Conservation (phyloP, 2,888 invertebrate species). For the Melanotus villosus region DNA sequence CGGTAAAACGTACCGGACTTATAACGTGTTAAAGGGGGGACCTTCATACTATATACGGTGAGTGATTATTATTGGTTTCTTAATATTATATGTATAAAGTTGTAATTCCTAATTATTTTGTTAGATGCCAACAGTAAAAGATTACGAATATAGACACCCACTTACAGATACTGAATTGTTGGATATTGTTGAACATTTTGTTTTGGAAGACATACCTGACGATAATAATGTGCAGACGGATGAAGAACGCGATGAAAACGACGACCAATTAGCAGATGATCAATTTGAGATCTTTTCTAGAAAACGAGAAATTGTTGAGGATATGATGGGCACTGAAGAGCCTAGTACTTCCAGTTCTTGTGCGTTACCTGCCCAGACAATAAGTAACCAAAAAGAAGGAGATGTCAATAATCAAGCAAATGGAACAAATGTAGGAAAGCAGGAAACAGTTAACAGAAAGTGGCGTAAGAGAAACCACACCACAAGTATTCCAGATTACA, state of each 20-base stretch:
- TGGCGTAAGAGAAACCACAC: constrained; percentile 5
- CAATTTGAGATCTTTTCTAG: constrained; percentile 3
- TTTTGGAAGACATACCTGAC: constrained; percentile 1
- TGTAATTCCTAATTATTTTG: too few species aligned
- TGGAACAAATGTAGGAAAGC: not conserved
- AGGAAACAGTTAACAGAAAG: constrained; percentile 1
- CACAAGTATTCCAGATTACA: constrained; percentile 12
- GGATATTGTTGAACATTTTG: not conserved
- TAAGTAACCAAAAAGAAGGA: not conserved
- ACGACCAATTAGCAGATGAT: not conserved
- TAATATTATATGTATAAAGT: too few species aligned
- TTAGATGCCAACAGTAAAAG: too few species aligned
- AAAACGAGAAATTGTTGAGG: constrained; percentile 2
- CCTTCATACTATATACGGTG: too few species aligned
- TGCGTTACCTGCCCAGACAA: not conserved
- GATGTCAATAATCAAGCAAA: not conserved
- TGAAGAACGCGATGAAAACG: not conserved
- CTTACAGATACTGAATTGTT: too few species aligned
- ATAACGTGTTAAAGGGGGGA: too few species aligned
- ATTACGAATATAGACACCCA: too few species aligned
- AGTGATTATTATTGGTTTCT: too few species aligned
- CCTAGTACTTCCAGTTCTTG: constrained; percentile 3
- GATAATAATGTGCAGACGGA: constrained; percentile 2
- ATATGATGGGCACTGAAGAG: not conserved
- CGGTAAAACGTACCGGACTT: too few species aligned